Evolutionary conservation across 2,113 vertebrate genomes (phyloP).

Genomic region (Phrynosoma blainvillii): DNA sequence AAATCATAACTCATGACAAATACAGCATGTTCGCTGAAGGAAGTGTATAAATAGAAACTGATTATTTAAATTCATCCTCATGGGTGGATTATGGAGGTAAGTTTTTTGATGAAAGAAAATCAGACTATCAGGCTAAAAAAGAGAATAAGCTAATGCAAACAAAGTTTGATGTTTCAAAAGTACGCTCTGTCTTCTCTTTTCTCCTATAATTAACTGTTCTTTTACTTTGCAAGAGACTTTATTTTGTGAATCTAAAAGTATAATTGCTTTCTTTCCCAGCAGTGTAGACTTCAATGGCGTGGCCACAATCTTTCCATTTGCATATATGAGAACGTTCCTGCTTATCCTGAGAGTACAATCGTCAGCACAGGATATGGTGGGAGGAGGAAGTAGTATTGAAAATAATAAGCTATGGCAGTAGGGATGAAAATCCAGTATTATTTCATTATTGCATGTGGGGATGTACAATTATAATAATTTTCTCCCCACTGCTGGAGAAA

Average conservation of each 20-base stretch:
- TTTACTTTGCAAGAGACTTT: neutral
- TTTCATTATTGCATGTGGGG: no score
- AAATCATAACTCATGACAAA: neutral
- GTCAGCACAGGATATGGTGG: neutral
- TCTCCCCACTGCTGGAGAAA: no score
- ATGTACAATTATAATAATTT: no score
- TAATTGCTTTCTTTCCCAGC: conserved; percentile 5
- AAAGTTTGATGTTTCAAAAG: neutral
- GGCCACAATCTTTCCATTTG: neutral
- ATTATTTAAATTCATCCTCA: conserved; percentile 15
- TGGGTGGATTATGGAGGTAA: neutral
- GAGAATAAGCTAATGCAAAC: conserved; percentile 20
- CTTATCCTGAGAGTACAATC: neutral
- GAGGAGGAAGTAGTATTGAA: neutral
- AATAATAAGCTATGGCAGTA: neutral
- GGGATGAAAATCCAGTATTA: no score
- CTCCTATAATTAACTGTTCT: conserved; percentile 17
- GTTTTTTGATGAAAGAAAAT: neutral
- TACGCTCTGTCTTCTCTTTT: conserved; percentile 22
- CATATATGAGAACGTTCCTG: neutral
- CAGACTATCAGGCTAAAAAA: neutral
- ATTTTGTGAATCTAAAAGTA: neutral
- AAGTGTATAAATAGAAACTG: conserved; percentile 14
- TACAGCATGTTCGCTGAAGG: neutral
- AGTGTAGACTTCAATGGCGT: neutral